Conservation (phyloP, 2,113 vertebrate species). For the Emydocephalus ijimae region DNA sequence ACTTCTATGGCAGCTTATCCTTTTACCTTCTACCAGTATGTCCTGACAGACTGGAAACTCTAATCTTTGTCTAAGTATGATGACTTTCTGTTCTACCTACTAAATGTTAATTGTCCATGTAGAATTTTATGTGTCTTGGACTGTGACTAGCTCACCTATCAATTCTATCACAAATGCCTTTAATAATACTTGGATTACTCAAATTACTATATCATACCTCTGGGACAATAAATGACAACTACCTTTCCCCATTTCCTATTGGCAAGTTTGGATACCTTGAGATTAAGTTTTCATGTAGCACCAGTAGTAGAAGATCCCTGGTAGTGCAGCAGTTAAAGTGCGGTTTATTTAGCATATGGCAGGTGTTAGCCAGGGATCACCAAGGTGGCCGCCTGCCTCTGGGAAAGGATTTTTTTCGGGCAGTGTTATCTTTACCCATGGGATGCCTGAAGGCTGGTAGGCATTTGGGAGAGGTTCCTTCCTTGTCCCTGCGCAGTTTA, state of each 20-base stretch:
- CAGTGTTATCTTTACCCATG: too few species aligned
- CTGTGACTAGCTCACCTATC: background rate
- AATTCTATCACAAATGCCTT: background rate
- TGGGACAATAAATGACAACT: background rate
- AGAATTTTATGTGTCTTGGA: background rate
- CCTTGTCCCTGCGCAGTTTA: too few species aligned
- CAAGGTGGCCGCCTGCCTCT: too few species aligned
- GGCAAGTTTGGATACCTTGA: background rate
- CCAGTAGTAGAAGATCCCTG: background rate
- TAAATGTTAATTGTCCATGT: background rate
- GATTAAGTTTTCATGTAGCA: background rate
- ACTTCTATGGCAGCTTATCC: background rate
- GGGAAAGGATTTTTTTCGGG: too few species aligned
- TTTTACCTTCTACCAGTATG: background rate
- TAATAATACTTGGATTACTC: background rate
- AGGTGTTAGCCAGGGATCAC: too few species aligned
- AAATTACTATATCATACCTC: background rate
- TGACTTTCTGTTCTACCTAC: background rate
- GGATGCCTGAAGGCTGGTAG: too few species aligned
- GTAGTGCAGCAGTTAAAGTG: background rate
- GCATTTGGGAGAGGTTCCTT: too few species aligned
- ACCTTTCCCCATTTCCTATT: background rate
- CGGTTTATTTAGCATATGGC: background rate
- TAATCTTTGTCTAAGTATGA: background rate
- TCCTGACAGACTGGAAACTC: background rate